These are phyloP conservation scores for Bombus sylvicola DNA, from an alignment of 1,140 invertebrate genomes.

Conservation along the genomic window DNA sequence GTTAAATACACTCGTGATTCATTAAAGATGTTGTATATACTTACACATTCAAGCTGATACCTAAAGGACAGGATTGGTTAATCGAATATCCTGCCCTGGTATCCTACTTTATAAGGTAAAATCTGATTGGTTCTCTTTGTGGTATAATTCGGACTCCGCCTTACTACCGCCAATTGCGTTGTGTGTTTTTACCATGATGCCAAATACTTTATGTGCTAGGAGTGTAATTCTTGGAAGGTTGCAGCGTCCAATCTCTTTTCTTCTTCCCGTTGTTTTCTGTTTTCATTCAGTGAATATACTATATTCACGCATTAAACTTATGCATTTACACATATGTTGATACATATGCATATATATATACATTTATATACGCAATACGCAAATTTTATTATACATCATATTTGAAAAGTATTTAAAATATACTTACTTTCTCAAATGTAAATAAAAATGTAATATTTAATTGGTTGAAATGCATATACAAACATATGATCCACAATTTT, in stretches of 20 bases:
- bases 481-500: not conserved
- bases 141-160: conserved; percentile 79
- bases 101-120: conserved; percentile 85
- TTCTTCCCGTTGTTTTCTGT: conserved; percentile 14
- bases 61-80: conserved; percentile 83
- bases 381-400: not conserved
- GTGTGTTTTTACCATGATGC: conserved; percentile 77
- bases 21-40: conserved; percentile 39
- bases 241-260: conserved; percentile 43
- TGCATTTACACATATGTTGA: not conserved
- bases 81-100: conserved; percentile 84
- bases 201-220: conserved; percentile 73
- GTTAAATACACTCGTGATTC: conserved; percentile 20
- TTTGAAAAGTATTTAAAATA: not conserved
- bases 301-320: not conserved
- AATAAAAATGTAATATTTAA: not conserved
- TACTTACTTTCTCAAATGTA: not conserved
- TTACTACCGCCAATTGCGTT: conserved; percentile 79
- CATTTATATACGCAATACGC: not conserved
- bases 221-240: conserved; percentile 61
- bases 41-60: conserved; percentile 71
- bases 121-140: conserved; percentile 86
- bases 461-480: not conserved
- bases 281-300: conserved; percentile 15
- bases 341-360: not conserved